Evolutionary conservation across 30 jellyfish, hydroid and myxozoan genomes (phyloP), one percentile per base, ranked within the genome.

Genomic region (Pelagia noctiluca): DNA sequence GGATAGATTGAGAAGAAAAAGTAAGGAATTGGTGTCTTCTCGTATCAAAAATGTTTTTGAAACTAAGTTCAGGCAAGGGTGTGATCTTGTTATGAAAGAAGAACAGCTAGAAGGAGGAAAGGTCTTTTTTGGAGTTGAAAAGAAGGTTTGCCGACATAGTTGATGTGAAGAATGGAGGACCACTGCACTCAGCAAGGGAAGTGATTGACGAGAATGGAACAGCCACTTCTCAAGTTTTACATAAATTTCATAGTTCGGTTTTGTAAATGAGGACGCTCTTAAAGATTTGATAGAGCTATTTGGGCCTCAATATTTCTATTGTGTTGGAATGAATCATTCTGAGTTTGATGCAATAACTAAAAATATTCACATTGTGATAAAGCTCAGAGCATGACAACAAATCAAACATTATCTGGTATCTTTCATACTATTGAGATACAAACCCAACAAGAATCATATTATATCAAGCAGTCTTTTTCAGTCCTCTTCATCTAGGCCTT

Each of bases 81-180:
- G 57, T 42, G 57, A 42, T 16, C 16, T 42, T 42, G 57, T 42
- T 8, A 16, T 42, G 57, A 42, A 16, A 16, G 57, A 42, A 42
- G 57, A 42, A 42, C 12, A 42, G 21, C 34, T 57, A 8, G 34
- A 57, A 21, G 23, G 21, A 5, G 72, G 72, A 21, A 26, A 57
- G 72, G 11, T 26, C n/a, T 21, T 57, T 19, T 57, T 57, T 57
- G 33, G 72, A 57, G 34, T 8, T 57, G 8, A 57, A 57, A 21
- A 8, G 72, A 57, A 57, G 33, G 21, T 57, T 19, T 26, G 72
- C 72, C 10, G 72, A 57, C 21, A 57, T 57, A 57, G 72, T 19
- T 26, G 57, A 21, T 57, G 33, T 26, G 8, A 26, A 21, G 11
- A 57, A 57, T 57, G 72, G 34, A 26, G 72, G 72, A 57, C 72